Percentiles rank a stretch among this genome's conserved stretches.
phyloP scores from a whole-genome alignment of 2,797 vertebrate species.

The Falco novaeseelandiae region DNA sequence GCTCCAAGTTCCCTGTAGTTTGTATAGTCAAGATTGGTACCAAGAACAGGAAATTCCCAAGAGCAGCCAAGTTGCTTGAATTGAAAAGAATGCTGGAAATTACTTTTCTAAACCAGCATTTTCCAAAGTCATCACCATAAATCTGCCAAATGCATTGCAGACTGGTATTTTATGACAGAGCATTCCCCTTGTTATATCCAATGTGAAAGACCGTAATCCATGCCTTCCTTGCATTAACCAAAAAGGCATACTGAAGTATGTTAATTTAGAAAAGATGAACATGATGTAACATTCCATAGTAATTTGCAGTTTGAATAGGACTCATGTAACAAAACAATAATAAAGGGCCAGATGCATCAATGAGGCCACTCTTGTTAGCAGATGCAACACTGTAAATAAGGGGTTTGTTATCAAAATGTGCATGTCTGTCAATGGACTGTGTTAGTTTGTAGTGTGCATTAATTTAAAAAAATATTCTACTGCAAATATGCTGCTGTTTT shows the following conservation, averaged over 20 bases:
- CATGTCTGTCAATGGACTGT: background rate
- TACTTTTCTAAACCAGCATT: slow-evolving; percentile 1
- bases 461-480: background rate
- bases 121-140: background rate
- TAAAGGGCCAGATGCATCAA: background rate
- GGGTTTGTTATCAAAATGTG: background rate
- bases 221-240: background rate
- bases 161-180: background rate
- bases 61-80: background rate
- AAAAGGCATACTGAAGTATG: background rate
- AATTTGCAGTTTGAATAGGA: background rate
- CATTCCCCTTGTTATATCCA: background rate
- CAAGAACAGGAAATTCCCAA: background rate
- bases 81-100: slow-evolving; percentile 3
- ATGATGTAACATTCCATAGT: background rate
- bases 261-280: slow-evolving; percentile 3
- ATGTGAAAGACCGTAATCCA: background rate
- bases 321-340: background rate
- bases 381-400: background rate
- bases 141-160: slow-evolving; percentile 25
- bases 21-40: background rate
- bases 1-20: background rate
- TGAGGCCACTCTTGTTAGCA: background rate
- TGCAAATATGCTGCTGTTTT: background rate
- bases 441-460: background rate